Percentiles rank a stretch among this genome's conserved stretches.
phyloP scores from a whole-genome alignment of 2,797 vertebrate genomes.

The Anguilla megastoma region DNA sequence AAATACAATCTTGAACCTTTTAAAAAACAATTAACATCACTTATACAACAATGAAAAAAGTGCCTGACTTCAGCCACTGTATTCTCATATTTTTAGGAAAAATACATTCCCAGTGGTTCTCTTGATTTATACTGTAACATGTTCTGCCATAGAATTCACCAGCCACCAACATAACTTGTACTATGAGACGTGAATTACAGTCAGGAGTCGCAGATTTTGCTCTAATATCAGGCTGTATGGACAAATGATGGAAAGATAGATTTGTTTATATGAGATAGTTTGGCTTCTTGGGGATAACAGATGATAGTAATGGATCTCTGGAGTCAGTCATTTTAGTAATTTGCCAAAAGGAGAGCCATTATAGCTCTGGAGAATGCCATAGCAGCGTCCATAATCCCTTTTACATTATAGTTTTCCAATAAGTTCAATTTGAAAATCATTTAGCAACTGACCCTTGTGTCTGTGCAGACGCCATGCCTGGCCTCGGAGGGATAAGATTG shows the following conservation, averaged over 20 bases:
- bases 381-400: not conserved
- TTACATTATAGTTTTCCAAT: slow-evolving; percentile 18
- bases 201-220: not conserved
- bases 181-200: not conserved
- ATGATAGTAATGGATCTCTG: slow-evolving; percentile 16
- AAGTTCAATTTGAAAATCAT: slow-evolving; percentile 14
- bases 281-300: not conserved
- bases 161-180: not conserved
- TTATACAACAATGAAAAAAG: not conserved
- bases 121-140: not conserved
- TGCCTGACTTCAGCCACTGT: not conserved
- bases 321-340: slow-evolving; percentile 9
- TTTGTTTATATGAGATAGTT: slow-evolving; percentile 4
- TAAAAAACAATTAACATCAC: not conserved
- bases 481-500: not conserved
- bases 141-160: not conserved
- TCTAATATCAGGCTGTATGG: not conserved
- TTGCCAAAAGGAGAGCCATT: not conserved
- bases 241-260: not conserved
- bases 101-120: not conserved
- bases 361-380: slow-evolving; percentile 6
- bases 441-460: not conserved
- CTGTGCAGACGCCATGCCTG: not conserved
- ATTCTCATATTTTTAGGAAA: not conserved
- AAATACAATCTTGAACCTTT: not conserved